Percentiles rank a stretch among this genome's conserved stretches.
Conservation (phyloP, 2,113 vertebrate genomes). For the Paedocypris sp. region DNA sequence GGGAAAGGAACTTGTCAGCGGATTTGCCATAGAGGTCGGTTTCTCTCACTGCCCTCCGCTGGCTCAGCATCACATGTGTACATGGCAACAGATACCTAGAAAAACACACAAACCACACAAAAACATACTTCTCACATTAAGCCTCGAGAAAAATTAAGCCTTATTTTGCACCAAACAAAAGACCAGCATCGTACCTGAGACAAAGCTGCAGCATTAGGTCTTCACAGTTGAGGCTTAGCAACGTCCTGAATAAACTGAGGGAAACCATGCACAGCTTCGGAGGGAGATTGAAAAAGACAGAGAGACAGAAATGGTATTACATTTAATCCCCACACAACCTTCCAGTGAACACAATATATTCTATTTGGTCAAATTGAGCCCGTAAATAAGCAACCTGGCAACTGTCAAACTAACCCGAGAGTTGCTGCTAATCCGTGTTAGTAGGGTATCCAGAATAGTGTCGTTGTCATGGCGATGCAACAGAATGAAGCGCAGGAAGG, state of each 20-base stretch:
- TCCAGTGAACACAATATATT: not conserved
- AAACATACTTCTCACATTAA: too few relatives aligned
- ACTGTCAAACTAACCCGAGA: conserved; percentile 70
- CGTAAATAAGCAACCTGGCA: not conserved
- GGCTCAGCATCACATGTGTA: conserved; percentile 94
- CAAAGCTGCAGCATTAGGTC: conserved; percentile 91
- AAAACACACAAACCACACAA: not conserved
- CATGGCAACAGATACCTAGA: conserved; percentile 90
- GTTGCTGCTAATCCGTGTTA: conserved; percentile 87
- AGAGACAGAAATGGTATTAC: not conserved
- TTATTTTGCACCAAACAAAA: not conserved
- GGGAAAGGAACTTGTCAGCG: conserved; percentile 84
- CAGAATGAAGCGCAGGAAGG: conserved; percentile 89
- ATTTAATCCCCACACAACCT: not conserved
- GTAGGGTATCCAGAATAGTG: conserved; percentile 89
- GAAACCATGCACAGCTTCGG: conserved; percentile 93
- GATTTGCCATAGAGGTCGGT: conserved; percentile 85
- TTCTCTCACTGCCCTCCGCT: conserved; percentile 82
- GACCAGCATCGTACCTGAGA: too few relatives aligned
- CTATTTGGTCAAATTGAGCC: not conserved
- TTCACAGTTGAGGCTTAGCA: conserved; percentile 89
- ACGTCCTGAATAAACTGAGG: conserved; percentile 87
- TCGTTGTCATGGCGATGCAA: conserved; percentile 82
- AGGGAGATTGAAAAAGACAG: not conserved
- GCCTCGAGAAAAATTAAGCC: too few relatives aligned